phyloP scores from a whole-genome alignment of 2,113 vertebrate species.

The Hippolais icterina region DNA sequence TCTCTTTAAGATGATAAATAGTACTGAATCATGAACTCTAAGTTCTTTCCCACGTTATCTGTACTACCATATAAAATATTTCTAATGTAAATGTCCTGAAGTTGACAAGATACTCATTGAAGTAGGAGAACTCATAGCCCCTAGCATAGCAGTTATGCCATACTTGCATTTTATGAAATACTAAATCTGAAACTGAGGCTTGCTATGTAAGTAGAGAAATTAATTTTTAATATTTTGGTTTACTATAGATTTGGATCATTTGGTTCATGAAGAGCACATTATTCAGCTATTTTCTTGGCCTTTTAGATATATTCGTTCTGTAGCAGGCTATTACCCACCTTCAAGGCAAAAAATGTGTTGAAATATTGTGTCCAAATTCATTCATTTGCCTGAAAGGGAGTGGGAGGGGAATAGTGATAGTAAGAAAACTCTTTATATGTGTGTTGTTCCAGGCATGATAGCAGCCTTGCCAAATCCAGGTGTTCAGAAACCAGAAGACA shows the following conservation, averaged over 20 bases:
- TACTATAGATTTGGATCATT: neutral
- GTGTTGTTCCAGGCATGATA: conserved; percentile 1
- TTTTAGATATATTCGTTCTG: neutral
- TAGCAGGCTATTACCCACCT: neutral
- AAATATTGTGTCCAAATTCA: neutral
- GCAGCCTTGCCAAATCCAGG: conserved; percentile 46
- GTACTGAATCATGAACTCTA: neutral
- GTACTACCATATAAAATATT: neutral
- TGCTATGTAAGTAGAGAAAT: neutral
- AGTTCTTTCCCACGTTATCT: neutral
- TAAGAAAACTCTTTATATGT: neutral
- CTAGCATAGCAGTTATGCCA: neutral
- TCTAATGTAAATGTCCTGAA: neutral
- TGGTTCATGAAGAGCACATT: neutral
- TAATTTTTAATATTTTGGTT: neutral
- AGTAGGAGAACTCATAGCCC: neutral
- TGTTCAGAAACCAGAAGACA: conserved; percentile 37
- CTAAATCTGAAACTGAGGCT: neutral
- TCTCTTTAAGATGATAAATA: neutral
- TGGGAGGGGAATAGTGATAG: neutral
- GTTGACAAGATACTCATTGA: neutral
- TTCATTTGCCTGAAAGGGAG: neutral
- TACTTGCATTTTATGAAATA: neutral
- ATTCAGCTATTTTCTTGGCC: neutral
- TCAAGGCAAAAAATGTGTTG: neutral